These are phyloP conservation scores for Megalops atlanticus DNA, from an alignment of 2,113 vertebrate species.

Conservation along the genomic window DNA sequence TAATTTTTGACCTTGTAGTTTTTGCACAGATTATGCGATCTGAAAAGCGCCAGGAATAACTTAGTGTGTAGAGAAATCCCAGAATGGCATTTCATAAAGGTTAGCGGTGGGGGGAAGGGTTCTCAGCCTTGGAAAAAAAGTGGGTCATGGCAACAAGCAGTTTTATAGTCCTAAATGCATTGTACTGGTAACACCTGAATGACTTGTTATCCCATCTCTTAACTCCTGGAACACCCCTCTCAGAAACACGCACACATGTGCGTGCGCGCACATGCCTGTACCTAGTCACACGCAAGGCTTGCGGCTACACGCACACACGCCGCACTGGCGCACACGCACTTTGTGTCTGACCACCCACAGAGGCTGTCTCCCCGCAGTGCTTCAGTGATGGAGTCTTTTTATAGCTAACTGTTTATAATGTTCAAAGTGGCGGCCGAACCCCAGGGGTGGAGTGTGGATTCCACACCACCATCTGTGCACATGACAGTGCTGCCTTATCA, in stretches of 20 bases:
- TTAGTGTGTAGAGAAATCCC: not conserved
- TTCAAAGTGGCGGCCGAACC: not conserved
- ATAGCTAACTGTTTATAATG: not conserved
- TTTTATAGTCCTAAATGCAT: not conserved
- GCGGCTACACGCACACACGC: not conserved
- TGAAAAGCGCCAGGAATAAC: not conserved
- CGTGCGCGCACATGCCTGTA: too few species aligned
- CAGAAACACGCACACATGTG: not conserved
- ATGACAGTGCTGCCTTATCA: not conserved
- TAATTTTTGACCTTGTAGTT: not conserved
- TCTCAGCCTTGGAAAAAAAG: not conserved
- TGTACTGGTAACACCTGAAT: too few species aligned
- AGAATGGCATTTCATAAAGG: not conserved
- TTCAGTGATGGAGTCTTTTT: not conserved
- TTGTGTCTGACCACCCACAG: not conserved
- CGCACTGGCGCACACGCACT: not conserved
- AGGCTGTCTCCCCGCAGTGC: not conserved
- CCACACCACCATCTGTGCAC: not conserved
- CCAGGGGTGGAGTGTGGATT: slow-evolving; percentile 4
- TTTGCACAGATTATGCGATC: not conserved
- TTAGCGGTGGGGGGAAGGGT: not conserved
- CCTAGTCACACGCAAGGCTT: not conserved
- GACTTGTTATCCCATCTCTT: too few species aligned
- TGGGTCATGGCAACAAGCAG: not conserved
- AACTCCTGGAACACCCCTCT: too few species aligned